Evolutionary conservation across 2,797 vertebrate genomes (phyloP), one percentile per base, ranked within the genome.

Genomic region (Acanthurus tractus): DNA sequence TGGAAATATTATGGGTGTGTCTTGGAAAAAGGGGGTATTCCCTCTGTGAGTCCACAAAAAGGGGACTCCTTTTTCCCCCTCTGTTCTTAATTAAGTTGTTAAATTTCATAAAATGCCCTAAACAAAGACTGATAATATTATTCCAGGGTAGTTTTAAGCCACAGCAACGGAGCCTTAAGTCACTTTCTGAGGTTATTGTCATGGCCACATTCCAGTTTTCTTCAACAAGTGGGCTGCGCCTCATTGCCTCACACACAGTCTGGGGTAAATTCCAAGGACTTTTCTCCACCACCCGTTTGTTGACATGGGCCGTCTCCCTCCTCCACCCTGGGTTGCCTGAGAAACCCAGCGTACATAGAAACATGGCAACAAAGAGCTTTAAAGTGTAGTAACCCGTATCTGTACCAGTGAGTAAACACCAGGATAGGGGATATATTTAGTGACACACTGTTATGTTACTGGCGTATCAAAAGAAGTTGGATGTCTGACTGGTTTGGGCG

Each of bases 151-250:
- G 14, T 20, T 22, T 29, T 48, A 18, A 14, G 8, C 44, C 18
- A 58, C 22, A 25, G 15, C 64, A 59, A 29, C 29, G 29, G 29
- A 29, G 29, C 29, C 3, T 11, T 61, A 74, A 81, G 54, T 77
- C 69, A 78, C 34, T 74, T 53, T 69, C 10, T 46, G 40, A 17
- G 29, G 18, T 25, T 75, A 71, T 84, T 76, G 82, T 78, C 86
- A 83, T 89, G 88, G 89, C 74, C 61, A 91, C 81, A 62, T 68
- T 82, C 75, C 65, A 38, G 23, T 25, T 45, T 58, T 40, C 53
- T 63, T 12, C 45, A 77, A 69, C 67, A 75, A 55, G 4, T 25
- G 68, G 64, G 53, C 17, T 63, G 72, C 38, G 46, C 50, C 74
- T 76, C 64, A 54, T 36, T 63, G 53, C 54, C 63, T 69, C 68